Percentiles rank a stretch among this genome's conserved stretches.
Evolutionary conservation across 2,888 invertebrate species (phyloP).

Genomic region (Deroplatys truncata): DNA sequence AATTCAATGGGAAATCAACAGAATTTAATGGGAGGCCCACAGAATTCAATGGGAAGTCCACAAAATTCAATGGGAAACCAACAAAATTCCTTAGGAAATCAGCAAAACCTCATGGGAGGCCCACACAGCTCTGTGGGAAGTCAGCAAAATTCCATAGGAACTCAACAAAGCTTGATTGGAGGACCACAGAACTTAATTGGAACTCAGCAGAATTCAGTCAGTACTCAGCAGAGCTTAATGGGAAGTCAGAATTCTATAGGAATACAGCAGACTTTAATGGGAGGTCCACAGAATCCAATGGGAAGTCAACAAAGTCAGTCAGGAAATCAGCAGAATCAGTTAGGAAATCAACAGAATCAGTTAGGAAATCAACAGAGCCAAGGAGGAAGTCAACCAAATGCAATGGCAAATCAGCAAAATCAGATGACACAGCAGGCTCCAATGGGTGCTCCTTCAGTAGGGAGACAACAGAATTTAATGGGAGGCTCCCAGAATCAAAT

Average conservation of each 20-base stretch:
- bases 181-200: not conserved
- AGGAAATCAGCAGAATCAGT: not conserved
- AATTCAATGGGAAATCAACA: not conserved
- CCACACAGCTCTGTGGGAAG: not conserved
- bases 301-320: not conserved
- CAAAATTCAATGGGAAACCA: not conserved
- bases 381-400: not conserved
- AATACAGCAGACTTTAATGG: not conserved
- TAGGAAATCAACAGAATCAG: not conserved
- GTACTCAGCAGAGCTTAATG: not conserved
- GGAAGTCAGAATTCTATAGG: not conserved
- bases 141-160: not conserved
- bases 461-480: not conserved
- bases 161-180: not conserved
- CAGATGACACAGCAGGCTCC: not conserved
- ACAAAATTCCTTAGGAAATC: not conserved
- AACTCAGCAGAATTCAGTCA: not conserved
- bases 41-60: not conserved
- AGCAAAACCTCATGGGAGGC: not conserved
- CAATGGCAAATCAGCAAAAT: not conserved
- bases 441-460: not conserved
- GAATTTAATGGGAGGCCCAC: not conserved
- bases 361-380: not conserved
- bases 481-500: not conserved
- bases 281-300: not conserved